A percentile compares a stretch with the other conserved stretches of the same genome.
Evolutionary conservation across 2,888 invertebrate genomes (phyloP).

Genomic region (Baccha elongata): DNA sequence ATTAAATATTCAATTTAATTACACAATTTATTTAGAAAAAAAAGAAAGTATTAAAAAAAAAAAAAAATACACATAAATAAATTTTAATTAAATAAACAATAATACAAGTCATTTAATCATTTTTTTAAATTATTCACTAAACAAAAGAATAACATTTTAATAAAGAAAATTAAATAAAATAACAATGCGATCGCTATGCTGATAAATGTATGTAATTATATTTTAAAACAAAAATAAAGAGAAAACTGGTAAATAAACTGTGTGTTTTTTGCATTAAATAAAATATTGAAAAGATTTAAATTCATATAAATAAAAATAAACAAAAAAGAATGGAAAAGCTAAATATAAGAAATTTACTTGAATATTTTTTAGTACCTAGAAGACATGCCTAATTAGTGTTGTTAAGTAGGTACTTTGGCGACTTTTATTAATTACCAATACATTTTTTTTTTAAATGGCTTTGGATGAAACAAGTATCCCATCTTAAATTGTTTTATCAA

Average conservation of each 20-base stretch:
- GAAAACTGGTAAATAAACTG: conserved; percentile 42
- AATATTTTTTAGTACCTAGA: conserved; percentile 52
- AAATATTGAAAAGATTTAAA: conserved; percentile 26
- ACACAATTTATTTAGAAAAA: background rate
- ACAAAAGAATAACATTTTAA: background rate
- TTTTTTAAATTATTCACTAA: background rate
- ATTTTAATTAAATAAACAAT: conserved; percentile 20
- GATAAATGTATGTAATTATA: conserved; percentile 71
- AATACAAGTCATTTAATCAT: no score
- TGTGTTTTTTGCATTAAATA: conserved; percentile 64
- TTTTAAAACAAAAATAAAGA: conserved; percentile 18
- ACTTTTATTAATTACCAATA: conserved; percentile 47
- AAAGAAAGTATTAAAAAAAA: conserved; percentile 7
- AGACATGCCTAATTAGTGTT: conserved; percentile 72
- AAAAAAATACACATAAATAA: conserved; percentile 15
- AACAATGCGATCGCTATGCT: conserved; percentile 71
- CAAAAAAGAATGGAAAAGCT: conserved; percentile 50
- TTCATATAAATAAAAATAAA: conserved; percentile 4
- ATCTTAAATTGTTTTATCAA: conserved; percentile 4
- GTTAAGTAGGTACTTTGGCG: conserved; percentile 69
- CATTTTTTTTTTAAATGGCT: conserved; percentile 46
- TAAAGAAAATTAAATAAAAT: conserved; percentile 16
- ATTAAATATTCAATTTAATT: background rate
- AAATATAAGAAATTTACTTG: conserved; percentile 12
- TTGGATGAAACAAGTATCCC: conserved; percentile 26